Conservation (phyloP, 2,888 invertebrate species). For the Globia sparganii region DNA sequence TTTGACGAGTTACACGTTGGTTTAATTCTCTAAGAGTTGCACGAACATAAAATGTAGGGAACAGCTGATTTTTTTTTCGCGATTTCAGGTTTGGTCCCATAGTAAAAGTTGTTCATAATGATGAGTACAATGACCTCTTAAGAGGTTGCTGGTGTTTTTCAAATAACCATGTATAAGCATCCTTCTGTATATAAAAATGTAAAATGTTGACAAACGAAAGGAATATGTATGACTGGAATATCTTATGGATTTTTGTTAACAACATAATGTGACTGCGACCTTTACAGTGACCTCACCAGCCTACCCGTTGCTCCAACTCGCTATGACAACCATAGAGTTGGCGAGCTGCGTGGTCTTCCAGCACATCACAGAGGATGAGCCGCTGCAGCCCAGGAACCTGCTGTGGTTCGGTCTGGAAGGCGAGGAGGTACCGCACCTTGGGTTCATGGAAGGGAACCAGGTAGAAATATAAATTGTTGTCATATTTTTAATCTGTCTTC, state of each 20-base stretch:
- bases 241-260: neutral
- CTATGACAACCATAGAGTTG: conserved; percentile 6
- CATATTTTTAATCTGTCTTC: neutral
- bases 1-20: too few species aligned
- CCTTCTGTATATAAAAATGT: too few species aligned
- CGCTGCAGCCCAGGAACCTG: conserved; percentile 12
- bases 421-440: conserved; percentile 12
- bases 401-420: conserved; percentile 18
- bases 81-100: too few species aligned
- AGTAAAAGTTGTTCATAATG: too few species aligned
- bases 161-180: too few species aligned
- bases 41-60: too few species aligned
- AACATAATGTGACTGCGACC: neutral
- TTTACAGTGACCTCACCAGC: neutral
- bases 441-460: conserved; percentile 19
- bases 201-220: too few species aligned
- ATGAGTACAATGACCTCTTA: too few species aligned
- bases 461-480: neutral
- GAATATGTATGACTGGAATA: too few species aligned
- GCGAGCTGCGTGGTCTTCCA: conserved; percentile 19
- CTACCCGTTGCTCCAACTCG: neutral
- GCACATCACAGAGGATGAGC: neutral
- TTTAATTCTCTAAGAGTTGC: too few species aligned
- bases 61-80: too few species aligned
- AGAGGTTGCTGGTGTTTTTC: too few species aligned